Evolutionary conservation across 2,113 vertebrate species (phyloP), one percentile per base, ranked within the genome.

Genomic region (Athene cunicularia): DNA sequence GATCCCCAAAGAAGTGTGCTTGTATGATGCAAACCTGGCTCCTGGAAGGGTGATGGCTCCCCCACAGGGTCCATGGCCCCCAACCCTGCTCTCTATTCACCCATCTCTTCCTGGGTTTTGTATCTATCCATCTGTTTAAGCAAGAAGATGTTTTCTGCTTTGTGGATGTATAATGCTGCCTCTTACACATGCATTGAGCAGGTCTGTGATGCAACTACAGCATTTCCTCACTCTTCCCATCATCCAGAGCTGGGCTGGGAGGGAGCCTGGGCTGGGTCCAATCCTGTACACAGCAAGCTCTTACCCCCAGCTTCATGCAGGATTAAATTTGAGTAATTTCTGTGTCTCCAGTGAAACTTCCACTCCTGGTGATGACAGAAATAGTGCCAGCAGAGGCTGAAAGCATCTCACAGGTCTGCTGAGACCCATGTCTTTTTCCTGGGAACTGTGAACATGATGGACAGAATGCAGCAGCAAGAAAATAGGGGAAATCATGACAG

Each of bases 21-120:
- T 64, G 14, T 37, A 5, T 6, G 39, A 22, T 43, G 30, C 63
- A 80, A 85, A 71, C 30, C 19, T 0, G 0, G 37, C 33, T 70
- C 0, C 0, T 23, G n/a, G 45, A n/a, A 84, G 21, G n/a, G 32
- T 30, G 50, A 33, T 0, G 1, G 45, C 11, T 71, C 23, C 63
- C 23, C 63, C 58, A 32, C 27, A 0, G 3, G n/a, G 45, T 0
- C 0, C 1, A 1, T 22, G 45, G 26, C 37, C n/a, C 32, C 45
- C 68, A 59, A 18, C 23, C 21, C 18, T 81, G 15, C 28, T 39
- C 21, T 66, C 45, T 5, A 9, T 33, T 27, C 28, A 12, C 39
- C 35, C 43, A 3, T 39, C 45, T 14, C 22, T 43, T 68, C 20
- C 20, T 32, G 4, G 20, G 17, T 33, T 87, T 63, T 53, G 19